phyloP scores from a whole-genome alignment of 2,797 vertebrate genomes.

The Falco cherrug region DNA sequence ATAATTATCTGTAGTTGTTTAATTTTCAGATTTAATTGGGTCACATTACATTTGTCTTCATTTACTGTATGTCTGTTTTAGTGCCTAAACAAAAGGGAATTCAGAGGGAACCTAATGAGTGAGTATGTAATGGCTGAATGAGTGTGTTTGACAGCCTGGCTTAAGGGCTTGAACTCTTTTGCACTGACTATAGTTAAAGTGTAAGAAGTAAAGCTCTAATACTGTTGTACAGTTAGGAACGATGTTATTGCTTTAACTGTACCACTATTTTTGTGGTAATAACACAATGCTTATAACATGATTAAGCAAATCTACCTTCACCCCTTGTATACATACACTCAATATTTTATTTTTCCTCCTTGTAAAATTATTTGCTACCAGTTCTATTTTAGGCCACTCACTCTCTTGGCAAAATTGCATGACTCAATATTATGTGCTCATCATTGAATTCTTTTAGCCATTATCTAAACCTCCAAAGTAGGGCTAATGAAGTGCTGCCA shows the following conservation, averaged over 20 bases:
- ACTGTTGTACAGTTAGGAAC: background rate
- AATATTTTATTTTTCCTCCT: background rate
- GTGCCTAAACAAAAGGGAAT: background rate
- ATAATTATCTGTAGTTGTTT: background rate
- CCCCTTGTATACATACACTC: background rate
- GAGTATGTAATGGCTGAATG: background rate
- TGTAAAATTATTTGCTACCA: background rate
- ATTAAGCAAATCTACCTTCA: background rate
- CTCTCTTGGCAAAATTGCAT: background rate
- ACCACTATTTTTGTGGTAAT: background rate
- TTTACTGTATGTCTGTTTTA: background rate
- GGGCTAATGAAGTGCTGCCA: background rate
- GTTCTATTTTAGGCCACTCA: background rate
- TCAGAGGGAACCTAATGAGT: background rate
- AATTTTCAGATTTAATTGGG: background rate
- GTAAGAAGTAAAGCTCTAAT: background rate
- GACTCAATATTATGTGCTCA: accelerated
- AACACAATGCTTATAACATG: background rate
- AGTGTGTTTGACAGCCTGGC: background rate
- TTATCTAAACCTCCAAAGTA: background rate
- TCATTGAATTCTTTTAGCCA: background rate
- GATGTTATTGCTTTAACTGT: background rate
- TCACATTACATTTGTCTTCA: background rate
- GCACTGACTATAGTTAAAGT: background rate
- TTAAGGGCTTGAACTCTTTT: background rate